Base-by-base conservation (phyloP, 1,140 invertebrate genomes). In the Eueides isabella region DNA sequence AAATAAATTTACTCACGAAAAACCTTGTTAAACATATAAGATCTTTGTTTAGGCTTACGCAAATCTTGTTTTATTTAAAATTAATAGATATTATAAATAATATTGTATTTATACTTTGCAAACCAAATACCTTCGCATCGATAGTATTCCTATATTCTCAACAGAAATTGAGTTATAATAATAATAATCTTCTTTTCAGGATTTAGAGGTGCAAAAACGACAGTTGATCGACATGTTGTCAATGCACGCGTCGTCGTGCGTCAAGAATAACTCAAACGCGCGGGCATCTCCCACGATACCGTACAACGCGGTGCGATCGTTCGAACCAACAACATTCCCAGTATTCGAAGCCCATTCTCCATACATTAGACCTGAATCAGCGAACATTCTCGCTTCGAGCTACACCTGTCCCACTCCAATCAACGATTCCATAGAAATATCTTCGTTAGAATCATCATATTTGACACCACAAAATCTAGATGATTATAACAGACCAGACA, bases 161-260 rank as follows among this genome's bases (percentile, higher is more conserved):
- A 38, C 14, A 38, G 3, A 14, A 38, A 35, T 2, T 4, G n/a
- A n/a, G n/a, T n/a, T n/a, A n/a, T 12, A 38, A 38, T 38, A 12
- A 38, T 38, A 38, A 38, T 23, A 5, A 23, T 61, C 0, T 38
- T 76, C 28, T 65, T 90, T 91, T 55, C 95, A 97, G 86, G 95
- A 96, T 77, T 85, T 97, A 79, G 96, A 97, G 90, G 95, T 94
- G 6, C 96, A 97, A 81, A 95, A 95, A 86, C 94, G 95, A 74
- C 94, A 95, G 79, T 94, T 97, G 38, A 94, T 96, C 72, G 96
- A 97, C 75, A 96, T 97, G 94, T 89, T 97, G 67, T 94, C 95
- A n/a, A 80, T 95, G 5, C 97, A 97, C 88, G 90, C 94, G 5
- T 95, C 96, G 0, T 95, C 94, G 3, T 97, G 96, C 79, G 84